Base-by-base conservation (phyloP, 2,888 invertebrate genomes). In the Uloborus plumipes region DNA sequence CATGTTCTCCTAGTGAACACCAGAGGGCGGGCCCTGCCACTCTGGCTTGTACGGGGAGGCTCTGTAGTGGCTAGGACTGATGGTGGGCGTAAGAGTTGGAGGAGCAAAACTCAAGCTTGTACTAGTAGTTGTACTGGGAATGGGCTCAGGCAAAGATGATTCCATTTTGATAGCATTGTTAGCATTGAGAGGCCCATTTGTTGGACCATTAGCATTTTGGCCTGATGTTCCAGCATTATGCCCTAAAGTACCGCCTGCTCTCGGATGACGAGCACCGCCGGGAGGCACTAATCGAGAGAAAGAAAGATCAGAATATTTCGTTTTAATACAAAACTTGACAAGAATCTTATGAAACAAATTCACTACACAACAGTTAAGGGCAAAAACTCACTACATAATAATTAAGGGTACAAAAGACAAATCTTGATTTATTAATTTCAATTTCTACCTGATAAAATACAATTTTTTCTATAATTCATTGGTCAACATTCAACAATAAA, bases 11-110 rank as follows among this genome's bases (percentile, higher is more conserved):
- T 82, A 84, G 70, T 84, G 79, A 71, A 84, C 84, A 39, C 84
- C 84, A 71, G 84, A 80, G 26, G 84, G 79, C 61, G 79, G 75
- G 22, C 53, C 66, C 64, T 79, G 84, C 84, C 84, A 84, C 15
- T 84, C 84, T 49, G 84, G 74, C 62, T 84, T 84, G 53, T 79
- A 84, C 39, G 79, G 79, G 39, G 84, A 80, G 53, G 71, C 75
- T 84, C 84, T 69, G 59, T 74, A 84, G 66, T 78, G 84, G 76
- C 79, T 84, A 39, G 83, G 77, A 51, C 77, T 77, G 13, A 77
- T 77, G 15, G 81, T 64, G 11, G 81, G 81, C 22, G 81, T 82
- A 18, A 82, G 49, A 20, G 74, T 81, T 39, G 80, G 70, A 59
- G 81, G 81, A 26, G 81, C 76, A 70, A 82, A 82, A 65, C 75